Evolutionary conservation across 1,140 invertebrate species (phyloP), one percentile per base, ranked within the genome.

Genomic region (Hydropsyche tenuis): DNA sequence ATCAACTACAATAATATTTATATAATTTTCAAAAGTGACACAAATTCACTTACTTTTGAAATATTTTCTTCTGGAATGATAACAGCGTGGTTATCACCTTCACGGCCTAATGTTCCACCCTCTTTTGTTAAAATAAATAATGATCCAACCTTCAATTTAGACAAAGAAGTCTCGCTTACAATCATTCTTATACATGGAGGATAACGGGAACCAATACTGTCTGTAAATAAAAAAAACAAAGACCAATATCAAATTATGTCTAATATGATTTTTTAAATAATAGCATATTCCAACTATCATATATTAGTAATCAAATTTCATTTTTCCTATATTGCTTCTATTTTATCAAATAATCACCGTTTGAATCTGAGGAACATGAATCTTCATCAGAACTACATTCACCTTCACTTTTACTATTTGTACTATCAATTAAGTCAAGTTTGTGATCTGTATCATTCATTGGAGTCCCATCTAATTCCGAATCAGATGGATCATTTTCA

Each of bases 101-200:
- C 93, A 69, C 95, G 85, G 0, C 96, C 96, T 71, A 97, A 81
- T 0, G 90, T 90, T 9, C 93, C 95, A 51, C 95, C 95, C 77
- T 90, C 92, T 81, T 88, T 96, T 6, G 95, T 94, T 3, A 97
- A 88, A n/a, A 97, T 81, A 79, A 92, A 94, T 23, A 97, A 84
- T 43, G 88, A 90, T 3, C 95, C 95, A 60, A 90, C 81, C 82
- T 91, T 91, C 14, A 97, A 77, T 72, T 88, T 87, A 27, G 87
- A 79, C 53, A 91, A 76, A 69, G 85, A 88, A 0, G 94, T 94
- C 79, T 93, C 89, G 76, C 90, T 88, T 0, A 97, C 91, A 69
- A 97, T 92, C n/a, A 95, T 87, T 20, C 96, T 86, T 82, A 97
- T 91, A 78, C 94, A 96, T 0, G 95, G 94, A 11, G 94, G 93